phyloP scores from a whole-genome alignment of 2,888 invertebrate genomes.

The Steinernema carpocapsae region DNA sequence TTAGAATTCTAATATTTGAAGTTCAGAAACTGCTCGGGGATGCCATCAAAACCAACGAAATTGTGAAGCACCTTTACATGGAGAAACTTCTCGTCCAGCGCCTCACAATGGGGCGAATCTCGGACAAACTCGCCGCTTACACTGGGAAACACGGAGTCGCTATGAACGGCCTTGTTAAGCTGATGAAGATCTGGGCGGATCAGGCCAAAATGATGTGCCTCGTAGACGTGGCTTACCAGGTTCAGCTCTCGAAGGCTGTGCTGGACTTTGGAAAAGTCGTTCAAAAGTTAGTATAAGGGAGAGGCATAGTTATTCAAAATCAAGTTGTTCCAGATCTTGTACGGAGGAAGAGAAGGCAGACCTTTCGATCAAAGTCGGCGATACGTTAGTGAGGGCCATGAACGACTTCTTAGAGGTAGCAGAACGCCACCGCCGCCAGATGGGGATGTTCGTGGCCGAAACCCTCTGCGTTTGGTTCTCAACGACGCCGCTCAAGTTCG shows the following conservation, averaged over 20 bases:
- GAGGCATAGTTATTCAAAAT: too few relatives aligned
- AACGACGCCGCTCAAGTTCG: not conserved
- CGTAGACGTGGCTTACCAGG: slow-evolving; percentile 11
- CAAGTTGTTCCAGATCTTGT: not conserved
- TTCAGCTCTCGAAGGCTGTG: slow-evolving; percentile 27
- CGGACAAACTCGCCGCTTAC: slow-evolving; percentile 5
- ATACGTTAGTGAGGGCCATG: not conserved
- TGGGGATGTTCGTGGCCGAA: slow-evolving; percentile 29
- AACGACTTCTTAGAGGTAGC: slow-evolving; percentile 5
- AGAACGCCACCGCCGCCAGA: slow-evolving; percentile 10
- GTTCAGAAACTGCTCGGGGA: slow-evolving; percentile 15
- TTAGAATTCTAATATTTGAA: too few relatives aligned
- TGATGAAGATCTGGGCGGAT: not conserved
- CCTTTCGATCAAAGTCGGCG: not conserved
- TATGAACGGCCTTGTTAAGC: not conserved
- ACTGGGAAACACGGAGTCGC: not conserved
- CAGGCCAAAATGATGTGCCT: slow-evolving; percentile 24
- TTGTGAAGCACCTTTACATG: not conserved
- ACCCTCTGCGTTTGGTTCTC: slow-evolving; percentile 25
- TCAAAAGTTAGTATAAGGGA: not conserved
- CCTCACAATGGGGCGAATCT: not conserved
- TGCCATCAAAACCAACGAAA: not conserved
- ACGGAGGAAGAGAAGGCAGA: not conserved
- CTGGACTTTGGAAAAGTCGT: slow-evolving; percentile 23
- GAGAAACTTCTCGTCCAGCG: slow-evolving; percentile 14